Evolutionary conservation across 2,113 vertebrate species (phyloP).

Genomic region (Laticauda laticaudata): DNA sequence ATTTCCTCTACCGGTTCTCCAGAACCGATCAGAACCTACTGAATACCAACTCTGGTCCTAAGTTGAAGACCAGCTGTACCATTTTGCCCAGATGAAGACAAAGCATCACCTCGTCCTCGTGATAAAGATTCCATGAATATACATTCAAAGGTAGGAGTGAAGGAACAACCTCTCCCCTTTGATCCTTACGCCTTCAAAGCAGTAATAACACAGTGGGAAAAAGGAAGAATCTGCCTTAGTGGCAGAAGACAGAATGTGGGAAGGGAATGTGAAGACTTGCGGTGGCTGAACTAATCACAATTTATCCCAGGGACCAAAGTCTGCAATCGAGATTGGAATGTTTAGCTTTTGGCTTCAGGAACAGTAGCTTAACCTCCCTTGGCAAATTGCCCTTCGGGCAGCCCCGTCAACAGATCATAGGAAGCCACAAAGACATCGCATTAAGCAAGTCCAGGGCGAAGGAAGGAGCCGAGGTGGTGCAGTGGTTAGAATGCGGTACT

Average conservation of each 20-base stretch:
- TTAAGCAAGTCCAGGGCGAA: neutral
- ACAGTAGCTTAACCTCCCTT: neutral
- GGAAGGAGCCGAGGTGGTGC: neutral
- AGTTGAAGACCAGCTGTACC: too few species aligned
- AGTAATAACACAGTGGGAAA: neutral
- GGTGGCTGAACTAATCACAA: neutral
- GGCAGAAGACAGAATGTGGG: neutral
- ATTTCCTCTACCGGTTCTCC: too few species aligned
- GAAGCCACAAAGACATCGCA: neutral
- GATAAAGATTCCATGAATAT: neutral
- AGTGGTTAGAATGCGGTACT: too few species aligned
- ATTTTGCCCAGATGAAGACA: too few species aligned
- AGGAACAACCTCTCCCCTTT: neutral
- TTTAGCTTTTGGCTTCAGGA: neutral
- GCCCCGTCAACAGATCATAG: neutral
- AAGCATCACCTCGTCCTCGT: neutral
- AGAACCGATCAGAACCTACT: too few species aligned
- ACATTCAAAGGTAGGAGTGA: neutral
- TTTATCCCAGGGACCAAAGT: neutral
- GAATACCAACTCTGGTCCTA: too few species aligned
- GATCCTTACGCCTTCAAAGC: neutral
- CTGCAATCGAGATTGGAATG: neutral
- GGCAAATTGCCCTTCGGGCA: neutral
- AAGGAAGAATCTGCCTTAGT: neutral
- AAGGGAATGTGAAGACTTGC: neutral